phyloP scores from a whole-genome alignment of 1,140 invertebrate species.

The Nasonia longicornis region DNA sequence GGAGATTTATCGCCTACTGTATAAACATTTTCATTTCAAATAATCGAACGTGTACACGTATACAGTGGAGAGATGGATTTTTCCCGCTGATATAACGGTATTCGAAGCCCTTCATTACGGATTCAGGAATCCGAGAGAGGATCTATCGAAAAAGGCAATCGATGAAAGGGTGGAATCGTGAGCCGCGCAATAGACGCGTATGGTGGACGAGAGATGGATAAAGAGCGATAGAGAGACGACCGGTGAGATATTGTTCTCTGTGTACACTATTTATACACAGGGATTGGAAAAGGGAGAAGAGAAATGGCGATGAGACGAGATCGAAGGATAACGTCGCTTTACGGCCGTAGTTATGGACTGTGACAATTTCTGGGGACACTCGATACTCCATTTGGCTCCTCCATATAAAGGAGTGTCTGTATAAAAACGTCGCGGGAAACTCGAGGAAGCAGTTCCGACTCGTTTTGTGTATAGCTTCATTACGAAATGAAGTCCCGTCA shows the following conservation, averaged over 20 bases:
- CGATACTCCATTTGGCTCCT: neutral
- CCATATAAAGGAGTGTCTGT: neutral
- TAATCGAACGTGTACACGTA: neutral
- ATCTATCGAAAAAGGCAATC: slow-evolving; percentile 23
- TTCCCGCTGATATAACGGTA: neutral
- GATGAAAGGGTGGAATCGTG: slow-evolving; percentile 17
- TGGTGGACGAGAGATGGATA: neutral
- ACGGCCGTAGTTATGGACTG: slow-evolving; percentile 5
- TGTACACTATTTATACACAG: neutral
- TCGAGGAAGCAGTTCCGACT: neutral
- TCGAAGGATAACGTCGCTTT: slow-evolving; percentile 12
- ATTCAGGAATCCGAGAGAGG: slow-evolving; percentile 33
- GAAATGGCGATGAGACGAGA: neutral
- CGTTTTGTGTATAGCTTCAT: neutral
- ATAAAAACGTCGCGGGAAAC: neutral
- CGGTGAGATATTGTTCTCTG: no score
- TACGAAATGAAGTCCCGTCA: no score
- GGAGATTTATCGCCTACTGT: no score
- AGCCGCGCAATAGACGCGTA: slow-evolving; percentile 5
- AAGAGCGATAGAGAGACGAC: neutral
- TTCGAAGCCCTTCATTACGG: slow-evolving; percentile 15
- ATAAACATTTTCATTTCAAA: neutral
- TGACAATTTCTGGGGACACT: slow-evolving; percentile 15
- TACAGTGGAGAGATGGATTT: no score
- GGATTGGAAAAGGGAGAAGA: neutral